Percentiles rank a stretch among this genome's conserved stretches.
Conservation (phyloP, 1,140 invertebrate species). For the Drosophila leontia region DNA sequence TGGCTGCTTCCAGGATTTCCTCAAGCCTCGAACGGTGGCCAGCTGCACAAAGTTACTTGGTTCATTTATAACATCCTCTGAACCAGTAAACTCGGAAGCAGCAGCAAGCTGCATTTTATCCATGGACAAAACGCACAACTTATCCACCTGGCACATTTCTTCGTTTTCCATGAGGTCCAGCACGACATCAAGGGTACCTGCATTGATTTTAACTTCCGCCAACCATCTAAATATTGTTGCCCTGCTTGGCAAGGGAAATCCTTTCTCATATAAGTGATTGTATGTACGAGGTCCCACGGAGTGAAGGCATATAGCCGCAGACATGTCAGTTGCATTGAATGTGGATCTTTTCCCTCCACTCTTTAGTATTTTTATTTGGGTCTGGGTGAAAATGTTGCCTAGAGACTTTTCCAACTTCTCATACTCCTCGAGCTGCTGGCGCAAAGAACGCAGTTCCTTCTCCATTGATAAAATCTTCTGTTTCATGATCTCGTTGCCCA, state of each 20-base stretch:
- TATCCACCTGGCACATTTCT: conserved; percentile 11
- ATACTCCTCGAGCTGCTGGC: conserved; percentile 16
- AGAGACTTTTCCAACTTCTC: conserved; percentile 11
- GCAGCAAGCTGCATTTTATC: conserved; percentile 39
- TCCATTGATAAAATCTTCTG: conserved; percentile 9
- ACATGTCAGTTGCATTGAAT: conserved; percentile 24
- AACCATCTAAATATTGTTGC: conserved; percentile 35
- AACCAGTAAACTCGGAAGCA: conserved; percentile 16
- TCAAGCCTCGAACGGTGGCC: conserved; percentile 32
- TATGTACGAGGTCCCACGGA: conserved; percentile 33
- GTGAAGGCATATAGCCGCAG: conserved; percentile 31
- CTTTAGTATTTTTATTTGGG: conserved; percentile 24
- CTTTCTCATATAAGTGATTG: conserved; percentile 25
- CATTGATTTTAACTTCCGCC: conserved; percentile 18
- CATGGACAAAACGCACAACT: conserved; percentile 37
- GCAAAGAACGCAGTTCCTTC: conserved; percentile 6
- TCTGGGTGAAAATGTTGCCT: conserved; percentile 13
- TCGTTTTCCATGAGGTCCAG: conserved; percentile 29
- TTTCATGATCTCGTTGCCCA: not conserved
- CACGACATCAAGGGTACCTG: conserved; percentile 16
- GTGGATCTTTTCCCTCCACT: conserved; percentile 18
- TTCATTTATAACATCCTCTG: conserved; percentile 2
- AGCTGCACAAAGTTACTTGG: conserved; percentile 28
- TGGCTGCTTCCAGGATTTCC: conserved; percentile 43
- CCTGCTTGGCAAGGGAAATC: conserved; percentile 36